Percentiles rank a stretch among this genome's conserved stretches.
Conservation (phyloP, 1,140 invertebrate species). For the Portunus trituberculatus region DNA sequence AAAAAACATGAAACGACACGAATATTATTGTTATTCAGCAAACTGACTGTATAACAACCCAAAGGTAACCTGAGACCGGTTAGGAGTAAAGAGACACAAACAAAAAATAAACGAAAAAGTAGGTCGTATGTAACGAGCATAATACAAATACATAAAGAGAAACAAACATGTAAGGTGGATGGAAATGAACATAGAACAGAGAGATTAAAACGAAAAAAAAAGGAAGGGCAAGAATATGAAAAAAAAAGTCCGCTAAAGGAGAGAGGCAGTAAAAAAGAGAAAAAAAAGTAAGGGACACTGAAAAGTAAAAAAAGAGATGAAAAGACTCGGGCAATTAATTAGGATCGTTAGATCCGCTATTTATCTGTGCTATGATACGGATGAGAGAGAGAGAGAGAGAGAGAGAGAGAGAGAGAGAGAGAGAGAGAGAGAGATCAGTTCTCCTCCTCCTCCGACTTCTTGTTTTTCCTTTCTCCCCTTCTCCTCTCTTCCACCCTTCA, state of each 20-base stretch:
- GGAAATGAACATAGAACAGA: not conserved
- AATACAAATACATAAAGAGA: not conserved
- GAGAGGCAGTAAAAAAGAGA: too few species aligned
- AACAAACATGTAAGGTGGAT: not conserved
- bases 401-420: conserved; percentile 12
- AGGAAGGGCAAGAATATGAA: not conserved
- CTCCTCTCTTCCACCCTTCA: conserved; percentile 30
- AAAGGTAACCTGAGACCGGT: too few species aligned
- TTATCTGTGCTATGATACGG: not conserved
- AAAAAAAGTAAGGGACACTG: not conserved
- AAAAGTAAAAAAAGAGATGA: not conserved
- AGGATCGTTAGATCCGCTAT: not conserved
- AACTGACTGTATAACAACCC: too few species aligned
- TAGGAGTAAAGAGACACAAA: too few species aligned
- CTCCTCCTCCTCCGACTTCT: conserved; percentile 28
- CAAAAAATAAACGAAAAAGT: too few species aligned
- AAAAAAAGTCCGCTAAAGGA: too few species aligned
- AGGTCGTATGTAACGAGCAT: too few species aligned
- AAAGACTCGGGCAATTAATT: not conserved
- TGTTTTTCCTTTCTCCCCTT: not conserved
- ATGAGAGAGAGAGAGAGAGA: not conserved
- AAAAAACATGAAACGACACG: too few species aligned
- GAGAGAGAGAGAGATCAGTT: conserved; percentile 14
- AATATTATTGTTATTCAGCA: too few species aligned
- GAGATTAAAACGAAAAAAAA: not conserved